Percentiles rank a stretch among this genome's conserved stretches.
Evolutionary conservation across 2,888 invertebrate genomes (phyloP).

Genomic region (Cantharis rustica): DNA sequence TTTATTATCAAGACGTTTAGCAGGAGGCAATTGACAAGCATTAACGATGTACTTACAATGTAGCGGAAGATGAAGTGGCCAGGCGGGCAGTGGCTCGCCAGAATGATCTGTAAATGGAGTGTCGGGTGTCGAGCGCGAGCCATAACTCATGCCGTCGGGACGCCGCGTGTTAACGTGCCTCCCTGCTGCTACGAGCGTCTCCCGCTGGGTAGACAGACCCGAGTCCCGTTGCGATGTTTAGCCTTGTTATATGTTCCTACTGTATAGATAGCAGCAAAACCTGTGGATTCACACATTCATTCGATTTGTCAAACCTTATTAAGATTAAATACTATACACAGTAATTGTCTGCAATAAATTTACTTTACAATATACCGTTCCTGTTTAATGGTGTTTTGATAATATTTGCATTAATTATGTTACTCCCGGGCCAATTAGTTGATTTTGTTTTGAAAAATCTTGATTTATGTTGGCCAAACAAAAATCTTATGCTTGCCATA

Average conservation of each 20-base stretch:
- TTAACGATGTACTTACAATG: conserved; percentile 47
- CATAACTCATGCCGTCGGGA: conserved; percentile 60
- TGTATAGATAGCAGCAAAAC: conserved; percentile 33
- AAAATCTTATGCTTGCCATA: neutral
- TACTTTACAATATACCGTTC: neutral
- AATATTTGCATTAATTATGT: neutral
- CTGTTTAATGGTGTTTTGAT: neutral
- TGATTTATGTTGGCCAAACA: neutral
- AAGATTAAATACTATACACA: conserved; percentile 23
- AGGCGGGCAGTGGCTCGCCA: conserved; percentile 51
- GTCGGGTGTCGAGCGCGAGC: conserved; percentile 57
- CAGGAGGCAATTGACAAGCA: conserved; percentile 50
- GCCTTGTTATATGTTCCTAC: conserved; percentile 40
- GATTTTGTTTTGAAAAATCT: neutral
- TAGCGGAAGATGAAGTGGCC: conserved; percentile 46
- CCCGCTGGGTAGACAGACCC: conserved; percentile 48
- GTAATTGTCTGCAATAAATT: conserved; percentile 23
- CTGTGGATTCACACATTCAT: conserved; percentile 41
- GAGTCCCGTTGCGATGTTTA: conserved; percentile 48
- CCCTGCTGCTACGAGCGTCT: conserved; percentile 47
- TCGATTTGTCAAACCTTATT: conserved; percentile 32
- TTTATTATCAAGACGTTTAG: conserved; percentile 54
- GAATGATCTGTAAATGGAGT: conserved; percentile 66
- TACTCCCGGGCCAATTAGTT: neutral
- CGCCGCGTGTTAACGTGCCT: conserved; percentile 49